phyloP scores from a whole-genome alignment of 2,113 vertebrate species.

The Oreochromis tanganicae region DNA sequence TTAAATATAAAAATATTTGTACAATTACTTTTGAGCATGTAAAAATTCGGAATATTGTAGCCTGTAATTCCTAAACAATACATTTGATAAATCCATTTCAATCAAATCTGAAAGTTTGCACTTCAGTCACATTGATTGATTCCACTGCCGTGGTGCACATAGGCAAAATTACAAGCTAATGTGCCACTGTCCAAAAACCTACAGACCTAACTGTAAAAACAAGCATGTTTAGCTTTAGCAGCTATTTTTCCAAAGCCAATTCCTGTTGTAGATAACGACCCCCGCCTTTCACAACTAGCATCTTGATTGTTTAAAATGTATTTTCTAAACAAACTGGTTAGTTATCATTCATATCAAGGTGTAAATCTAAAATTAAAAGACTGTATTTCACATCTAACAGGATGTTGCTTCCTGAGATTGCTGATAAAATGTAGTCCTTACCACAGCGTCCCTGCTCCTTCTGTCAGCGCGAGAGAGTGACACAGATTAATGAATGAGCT shows the following conservation, averaged over 20 bases:
- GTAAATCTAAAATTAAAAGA: background rate
- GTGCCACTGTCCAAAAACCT: background rate
- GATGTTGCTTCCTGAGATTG: background rate
- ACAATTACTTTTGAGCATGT: background rate
- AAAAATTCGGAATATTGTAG: background rate
- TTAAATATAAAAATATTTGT: background rate
- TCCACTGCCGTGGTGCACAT: background rate
- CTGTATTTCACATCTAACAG: background rate
- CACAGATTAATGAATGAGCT: background rate
- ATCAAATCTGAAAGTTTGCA: background rate
- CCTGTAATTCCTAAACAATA: background rate
- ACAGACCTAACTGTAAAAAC: background rate
- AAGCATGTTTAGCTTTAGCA: background rate
- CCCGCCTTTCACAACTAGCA: background rate
- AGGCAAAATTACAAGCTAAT: background rate
- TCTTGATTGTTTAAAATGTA: rapidly evolving
- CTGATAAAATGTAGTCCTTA: background rate
- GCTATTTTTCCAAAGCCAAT: background rate
- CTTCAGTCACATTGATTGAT: background rate
- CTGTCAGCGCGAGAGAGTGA: background rate
- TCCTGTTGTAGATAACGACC: background rate
- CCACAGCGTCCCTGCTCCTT: background rate
- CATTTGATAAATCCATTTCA: background rate
- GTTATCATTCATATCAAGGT: background rate
- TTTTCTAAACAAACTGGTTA: background rate